Evolutionary conservation across 2,888 invertebrate species (phyloP), one percentile per base, ranked within the genome.

Genomic region (Trissoscelio sp.): DNA sequence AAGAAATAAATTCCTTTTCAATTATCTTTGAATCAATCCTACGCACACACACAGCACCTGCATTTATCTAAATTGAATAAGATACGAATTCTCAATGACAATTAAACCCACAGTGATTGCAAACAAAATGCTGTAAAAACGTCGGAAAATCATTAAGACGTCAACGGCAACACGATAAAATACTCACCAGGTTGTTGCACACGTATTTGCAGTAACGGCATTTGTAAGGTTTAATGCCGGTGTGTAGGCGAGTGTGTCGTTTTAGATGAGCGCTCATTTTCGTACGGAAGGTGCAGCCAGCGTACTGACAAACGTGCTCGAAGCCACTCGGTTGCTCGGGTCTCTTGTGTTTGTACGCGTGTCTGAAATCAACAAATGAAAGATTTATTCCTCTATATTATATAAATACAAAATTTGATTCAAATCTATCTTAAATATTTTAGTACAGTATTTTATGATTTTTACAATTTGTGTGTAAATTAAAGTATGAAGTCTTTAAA

Each of bases 141-240:
- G 79, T 79, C 66, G 34, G 62, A 62, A 67, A 62, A 74, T 62
- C 74, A 75, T 80, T 69, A 80, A 80, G 74, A 46, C 42, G 74
- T 74, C 74, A 74, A 42, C 62, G 57, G 24, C 12, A 31, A 51
- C 24, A 24, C 66, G 37, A 64, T 74, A 74, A 75, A 79, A 67
- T 62, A 67, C 82, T 93, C 91, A 96, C 96, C 92, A 96, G 93
- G 87, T 95, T 95, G 83, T 95, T 96, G 90, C 96, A 96, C 3
- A 94, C 94, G 86, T 95, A 96, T 22, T 92, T 87, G 89, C 98
- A 98, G 89, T 97, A 95, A 0, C 96, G 96, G 91, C 98, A 98
- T 64, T 93, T 93, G 91, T 96, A 97, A 0, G 98, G 97, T 89
- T 96, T 97, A 31, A 94, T 93, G 2, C 96, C 96, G 3, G 95